phyloP scores from a whole-genome alignment of 2,113 vertebrate genomes.

The Brachyhypopomus occidentalis region DNA sequence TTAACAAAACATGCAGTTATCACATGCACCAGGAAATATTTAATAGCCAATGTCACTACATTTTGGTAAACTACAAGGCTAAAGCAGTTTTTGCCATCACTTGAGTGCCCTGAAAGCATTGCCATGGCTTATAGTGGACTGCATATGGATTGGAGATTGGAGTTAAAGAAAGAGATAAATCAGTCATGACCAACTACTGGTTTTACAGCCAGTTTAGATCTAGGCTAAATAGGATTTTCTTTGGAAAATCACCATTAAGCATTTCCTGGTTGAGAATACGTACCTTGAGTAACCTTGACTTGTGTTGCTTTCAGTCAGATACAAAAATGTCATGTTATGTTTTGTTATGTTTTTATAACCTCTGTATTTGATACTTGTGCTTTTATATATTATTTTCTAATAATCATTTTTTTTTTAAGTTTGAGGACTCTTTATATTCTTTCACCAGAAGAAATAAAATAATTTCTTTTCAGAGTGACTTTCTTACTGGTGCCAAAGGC shows the following conservation, averaged over 20 bases:
- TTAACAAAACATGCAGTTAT: background rate
- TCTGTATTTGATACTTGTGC: slow-evolving; percentile 61
- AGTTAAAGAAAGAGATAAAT: background rate
- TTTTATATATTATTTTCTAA: slow-evolving; percentile 68
- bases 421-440: slow-evolving; percentile 56
- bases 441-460: slow-evolving; percentile 63
- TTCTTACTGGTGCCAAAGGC: background rate
- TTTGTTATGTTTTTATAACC: slow-evolving; percentile 44
- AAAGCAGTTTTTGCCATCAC: background rate
- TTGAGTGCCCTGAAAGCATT: slow-evolving; percentile 16
- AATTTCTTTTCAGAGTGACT: slow-evolving; percentile 48
- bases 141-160: background rate
- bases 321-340: slow-evolving; percentile 27
- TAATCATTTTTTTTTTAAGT: slow-evolving; percentile 64
- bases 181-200: background rate
- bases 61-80: background rate
- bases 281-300: background rate
- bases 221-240: background rate
- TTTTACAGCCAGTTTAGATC: background rate
- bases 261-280: background rate
- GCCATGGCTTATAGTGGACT: background rate
- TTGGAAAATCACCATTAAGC: background rate
- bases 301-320: slow-evolving; percentile 43
- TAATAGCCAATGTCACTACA: background rate
- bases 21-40: background rate